These are phyloP conservation scores for Drosophila athabasca DNA, from an alignment of 1,140 invertebrate species.

Conservation along the genomic window DNA sequence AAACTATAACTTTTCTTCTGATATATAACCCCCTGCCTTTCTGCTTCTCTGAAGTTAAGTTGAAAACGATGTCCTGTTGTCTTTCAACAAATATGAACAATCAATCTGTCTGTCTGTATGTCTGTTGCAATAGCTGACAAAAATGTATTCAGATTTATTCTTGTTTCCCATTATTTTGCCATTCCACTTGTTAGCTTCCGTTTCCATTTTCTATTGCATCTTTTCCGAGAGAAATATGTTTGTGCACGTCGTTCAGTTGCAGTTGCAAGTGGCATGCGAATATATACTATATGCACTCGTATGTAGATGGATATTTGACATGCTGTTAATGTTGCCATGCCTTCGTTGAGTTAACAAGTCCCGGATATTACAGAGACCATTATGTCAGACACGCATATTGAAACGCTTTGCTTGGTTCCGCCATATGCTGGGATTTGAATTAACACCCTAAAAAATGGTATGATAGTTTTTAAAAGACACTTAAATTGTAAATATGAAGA, in stretches of 20 bases:
- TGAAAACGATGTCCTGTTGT: conserved; percentile 33
- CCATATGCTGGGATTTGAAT: not conserved
- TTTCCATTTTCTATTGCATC: conserved; percentile 45
- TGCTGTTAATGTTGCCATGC: conserved; percentile 42
- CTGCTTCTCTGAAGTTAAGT: conserved; percentile 26
- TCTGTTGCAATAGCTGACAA: conserved; percentile 1
- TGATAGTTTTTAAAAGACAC: too few relatives aligned
- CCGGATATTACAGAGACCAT: conserved; percentile 36
- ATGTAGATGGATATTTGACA: conserved; percentile 38
- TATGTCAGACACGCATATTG: not conserved
- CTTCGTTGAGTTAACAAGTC: conserved; percentile 52
- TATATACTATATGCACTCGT: not conserved
- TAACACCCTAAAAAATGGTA: too few relatives aligned
- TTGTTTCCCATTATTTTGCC: not conserved
- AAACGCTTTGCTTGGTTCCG: conserved; percentile 1
- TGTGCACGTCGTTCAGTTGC: conserved; percentile 31
- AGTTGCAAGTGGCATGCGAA: conserved; percentile 36
- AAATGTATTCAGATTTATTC: conserved; percentile 3
- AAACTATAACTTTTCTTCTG: conserved; percentile 13
- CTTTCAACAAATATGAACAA: conserved; percentile 53
- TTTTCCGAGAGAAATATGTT: conserved; percentile 17
- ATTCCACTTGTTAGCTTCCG: conserved; percentile 42
- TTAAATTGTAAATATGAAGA: too few relatives aligned
- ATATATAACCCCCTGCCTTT: conserved; percentile 37
- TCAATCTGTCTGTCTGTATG: conserved; percentile 25